Conservation (phyloP, 2,797 vertebrate genomes). For the Naso thynnoides region DNA sequence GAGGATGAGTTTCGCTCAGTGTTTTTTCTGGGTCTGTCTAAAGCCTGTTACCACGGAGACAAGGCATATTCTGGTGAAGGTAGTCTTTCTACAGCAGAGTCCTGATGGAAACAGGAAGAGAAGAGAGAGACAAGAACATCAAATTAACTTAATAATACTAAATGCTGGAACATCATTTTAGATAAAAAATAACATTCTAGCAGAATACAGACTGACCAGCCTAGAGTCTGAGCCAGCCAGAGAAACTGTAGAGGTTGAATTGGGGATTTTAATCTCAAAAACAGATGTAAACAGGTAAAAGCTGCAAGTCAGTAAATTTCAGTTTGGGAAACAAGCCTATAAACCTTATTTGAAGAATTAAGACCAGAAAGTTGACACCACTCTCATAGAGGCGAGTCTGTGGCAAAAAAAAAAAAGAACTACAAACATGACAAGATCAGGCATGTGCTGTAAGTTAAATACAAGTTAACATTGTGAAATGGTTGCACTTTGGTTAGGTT, state of each 20-base stretch:
- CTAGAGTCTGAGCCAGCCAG: neutral
- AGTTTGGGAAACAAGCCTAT: neutral
- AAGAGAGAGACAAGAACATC: constrained; percentile 9
- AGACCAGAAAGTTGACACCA: neutral
- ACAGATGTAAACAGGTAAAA: neutral
- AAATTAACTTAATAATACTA: constrained; percentile 16
- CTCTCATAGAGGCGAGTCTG: neutral
- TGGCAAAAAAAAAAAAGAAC: too few species aligned
- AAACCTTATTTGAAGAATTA: neutral
- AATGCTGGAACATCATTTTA: constrained; percentile 31
- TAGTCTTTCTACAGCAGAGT: constrained; percentile 38
- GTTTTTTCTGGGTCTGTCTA: constrained; percentile 54
- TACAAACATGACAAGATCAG: too few species aligned
- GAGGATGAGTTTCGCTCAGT: constrained; percentile 19
- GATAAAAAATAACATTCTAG: constrained; percentile 11
- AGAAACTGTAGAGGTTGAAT: neutral
- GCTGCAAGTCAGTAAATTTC: neutral
- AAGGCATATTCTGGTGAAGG: constrained; percentile 60
- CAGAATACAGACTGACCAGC: constrained; percentile 5
- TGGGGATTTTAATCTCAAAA: neutral
- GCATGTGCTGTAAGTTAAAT: too few species aligned
- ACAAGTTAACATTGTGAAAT: too few species aligned
- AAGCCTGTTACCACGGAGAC: constrained; percentile 71
- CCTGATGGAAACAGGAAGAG: constrained; percentile 40
- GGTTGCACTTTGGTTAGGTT: too few species aligned